Base-by-base conservation (phyloP, 2,888 invertebrate species). In the Dicyrtomina minuta region DNA sequence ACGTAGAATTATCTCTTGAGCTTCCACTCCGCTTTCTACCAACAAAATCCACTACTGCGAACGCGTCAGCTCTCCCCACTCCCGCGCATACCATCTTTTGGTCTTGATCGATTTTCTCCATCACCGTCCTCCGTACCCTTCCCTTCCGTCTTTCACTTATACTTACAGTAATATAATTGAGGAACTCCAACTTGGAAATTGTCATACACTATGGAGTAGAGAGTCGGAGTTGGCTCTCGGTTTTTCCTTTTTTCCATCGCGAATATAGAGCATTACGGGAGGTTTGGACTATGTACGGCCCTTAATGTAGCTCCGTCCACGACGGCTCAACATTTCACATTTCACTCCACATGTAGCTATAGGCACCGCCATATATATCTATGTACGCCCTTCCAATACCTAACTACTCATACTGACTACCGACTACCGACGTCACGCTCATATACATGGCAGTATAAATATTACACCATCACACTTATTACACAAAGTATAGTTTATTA, bases 21-120 rank as follows among this genome's bases (percentile, higher is more conserved):
- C 22, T 60, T 60, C 41, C 60, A 60, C 20, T 60, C 60, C 20
- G 26, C 15, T 60, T n/a, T n/a, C n/a, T n/a, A n/a, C 43, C 60
- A 60, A 22, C 13, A n/a, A 60, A 60, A 60, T 60, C 26, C 62
- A 26, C 62, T 33, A 64, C 64, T 64, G 64, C 64, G 64, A 64
- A 64, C 64, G 53, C 64, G 49, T 33, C 51, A 51, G 22, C 33
- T 10, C 24, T 15, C 53, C 13, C 17, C 24, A 66, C 66, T 59
- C 66, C 49, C 59, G 59, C 66, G 66, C 66, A 59, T 6, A 55
- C 61, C n/a, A 46, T 58, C 58, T 66, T 46, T 41, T 59, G 39
- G 20, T 59, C 58, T 22, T 58, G 22, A 66, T 66, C 58, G 66
- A 66, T 66, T 66, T 66, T 58, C 58, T 58, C 33, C 44, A 27